phyloP scores from a whole-genome alignment of 1,140 invertebrate species.

The Trialeurodes vaporariorum region DNA sequence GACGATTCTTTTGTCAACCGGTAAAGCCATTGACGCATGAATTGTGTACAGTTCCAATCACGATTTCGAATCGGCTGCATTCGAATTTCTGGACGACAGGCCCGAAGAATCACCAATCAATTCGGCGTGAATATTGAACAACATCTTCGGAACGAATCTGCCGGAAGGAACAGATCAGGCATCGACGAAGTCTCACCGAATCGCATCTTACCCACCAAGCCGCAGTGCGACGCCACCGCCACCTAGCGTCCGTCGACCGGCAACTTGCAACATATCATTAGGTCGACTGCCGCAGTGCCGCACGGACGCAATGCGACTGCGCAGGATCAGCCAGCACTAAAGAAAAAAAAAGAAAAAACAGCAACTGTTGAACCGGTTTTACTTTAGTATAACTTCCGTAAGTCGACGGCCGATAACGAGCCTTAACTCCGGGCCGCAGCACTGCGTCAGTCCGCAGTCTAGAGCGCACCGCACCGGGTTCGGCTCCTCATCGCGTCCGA shows the following conservation, averaged over 20 bases:
- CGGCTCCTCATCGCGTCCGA: no score
- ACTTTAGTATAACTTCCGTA: neutral
- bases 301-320: neutral
- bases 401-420: neutral
- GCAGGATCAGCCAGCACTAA: neutral
- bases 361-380: neutral
- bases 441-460: no score
- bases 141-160: neutral
- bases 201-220: no score
- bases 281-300: neutral
- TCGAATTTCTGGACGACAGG: neutral
- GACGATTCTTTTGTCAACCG: no score
- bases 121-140: neutral
- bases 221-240: neutral
- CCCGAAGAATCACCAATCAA: neutral
- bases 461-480: no score
- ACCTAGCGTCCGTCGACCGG: no score
- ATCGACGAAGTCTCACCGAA: no score
- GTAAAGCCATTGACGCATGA: neutral
- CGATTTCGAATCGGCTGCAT: neutral
- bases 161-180: neutral
- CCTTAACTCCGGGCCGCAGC: neutral
- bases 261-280: neutral
- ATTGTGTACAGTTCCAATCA: neutral
- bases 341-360: neutral